Percentiles rank a stretch among this genome's conserved stretches.
Conservation (phyloP, 1,140 invertebrate genomes). For the Agrilus planipennis region DNA sequence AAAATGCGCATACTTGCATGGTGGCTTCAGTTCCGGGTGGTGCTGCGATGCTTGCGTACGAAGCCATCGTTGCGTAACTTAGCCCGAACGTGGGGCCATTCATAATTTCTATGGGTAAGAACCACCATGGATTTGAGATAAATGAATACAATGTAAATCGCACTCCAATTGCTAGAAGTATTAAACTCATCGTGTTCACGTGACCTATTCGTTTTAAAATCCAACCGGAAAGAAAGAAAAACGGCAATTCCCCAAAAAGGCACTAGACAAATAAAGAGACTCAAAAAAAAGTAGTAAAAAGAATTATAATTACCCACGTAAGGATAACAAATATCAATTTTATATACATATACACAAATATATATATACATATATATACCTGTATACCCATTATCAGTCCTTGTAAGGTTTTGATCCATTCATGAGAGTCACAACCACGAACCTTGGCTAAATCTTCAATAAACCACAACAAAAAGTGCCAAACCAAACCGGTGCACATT, state of each 20-base stretch:
- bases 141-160: slow-evolving; percentile 76
- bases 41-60: slow-evolving; percentile 74
- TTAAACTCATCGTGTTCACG: slow-evolving; percentile 66
- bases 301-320: too few relatives aligned
- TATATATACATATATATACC: too few relatives aligned
- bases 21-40: slow-evolving; percentile 79
- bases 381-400: slow-evolving; percentile 67
- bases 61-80: slow-evolving; percentile 80
- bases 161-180: slow-evolving; percentile 60
- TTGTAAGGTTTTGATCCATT: slow-evolving; percentile 67
- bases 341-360: too few relatives aligned
- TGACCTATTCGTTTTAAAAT: slow-evolving; percentile 76
- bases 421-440: slow-evolving; percentile 34
- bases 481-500: slow-evolving; percentile 73
- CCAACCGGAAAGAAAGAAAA: slow-evolving; percentile 73
- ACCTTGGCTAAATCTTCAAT: slow-evolving; percentile 53
- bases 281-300: too few relatives aligned
- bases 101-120: slow-evolving; percentile 71
- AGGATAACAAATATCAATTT: too few relatives aligned
- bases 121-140: slow-evolving; percentile 66
- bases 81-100: slow-evolving; percentile 83
- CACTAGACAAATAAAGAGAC: too few relatives aligned
- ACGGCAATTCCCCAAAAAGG: slow-evolving; percentile 78
- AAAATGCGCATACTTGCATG: slow-evolving; percentile 46
- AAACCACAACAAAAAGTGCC: slow-evolving; percentile 79